These are phyloP conservation scores for Andinoacara biseriatus DNA, from an alignment of 2,113 vertebrate species.

Conservation along the genomic window DNA sequence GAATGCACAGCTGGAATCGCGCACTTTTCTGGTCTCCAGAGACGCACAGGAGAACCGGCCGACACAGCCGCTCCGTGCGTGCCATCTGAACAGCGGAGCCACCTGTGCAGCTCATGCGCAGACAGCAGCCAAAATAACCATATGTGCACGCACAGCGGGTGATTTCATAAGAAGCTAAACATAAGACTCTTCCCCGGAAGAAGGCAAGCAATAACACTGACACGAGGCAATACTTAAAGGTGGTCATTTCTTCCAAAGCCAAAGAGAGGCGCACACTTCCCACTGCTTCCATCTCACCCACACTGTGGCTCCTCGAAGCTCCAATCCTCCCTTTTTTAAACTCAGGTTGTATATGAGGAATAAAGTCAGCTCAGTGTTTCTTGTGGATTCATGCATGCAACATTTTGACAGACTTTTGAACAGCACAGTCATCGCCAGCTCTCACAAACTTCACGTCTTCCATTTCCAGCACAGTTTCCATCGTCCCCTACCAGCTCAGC, in stretches of 20 bases:
- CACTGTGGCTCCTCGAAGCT: neutral
- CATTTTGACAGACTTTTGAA: accelerated
- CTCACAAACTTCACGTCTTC: conserved; percentile 16
- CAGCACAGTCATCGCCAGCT: neutral
- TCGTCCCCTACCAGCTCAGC: neutral
- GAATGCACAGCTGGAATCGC: neutral
- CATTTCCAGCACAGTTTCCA: neutral
- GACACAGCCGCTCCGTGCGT: neutral
- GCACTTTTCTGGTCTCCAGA: neutral
- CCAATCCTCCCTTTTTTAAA: neutral
- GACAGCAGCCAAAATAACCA: neutral
- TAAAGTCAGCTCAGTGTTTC: neutral
- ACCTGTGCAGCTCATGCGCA: conserved; percentile 20
- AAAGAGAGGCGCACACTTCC: conserved; percentile 4
- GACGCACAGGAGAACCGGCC: neutral
- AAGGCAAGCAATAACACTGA: conserved; percentile 22
- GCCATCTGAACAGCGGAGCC: neutral
- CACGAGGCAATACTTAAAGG: conserved; percentile 2
- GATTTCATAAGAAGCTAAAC: neutral
- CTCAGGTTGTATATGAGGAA: neutral
- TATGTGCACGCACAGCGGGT: neutral
- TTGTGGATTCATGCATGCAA: neutral
- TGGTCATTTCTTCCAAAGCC: conserved; percentile 22
- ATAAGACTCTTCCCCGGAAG: neutral
- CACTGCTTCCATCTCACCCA: conserved; percentile 21